Evolutionary conservation across 2,888 invertebrate genomes (phyloP), one percentile per base, ranked within the genome.

Genomic region (Hirtodrosophila histrioides): DNA sequence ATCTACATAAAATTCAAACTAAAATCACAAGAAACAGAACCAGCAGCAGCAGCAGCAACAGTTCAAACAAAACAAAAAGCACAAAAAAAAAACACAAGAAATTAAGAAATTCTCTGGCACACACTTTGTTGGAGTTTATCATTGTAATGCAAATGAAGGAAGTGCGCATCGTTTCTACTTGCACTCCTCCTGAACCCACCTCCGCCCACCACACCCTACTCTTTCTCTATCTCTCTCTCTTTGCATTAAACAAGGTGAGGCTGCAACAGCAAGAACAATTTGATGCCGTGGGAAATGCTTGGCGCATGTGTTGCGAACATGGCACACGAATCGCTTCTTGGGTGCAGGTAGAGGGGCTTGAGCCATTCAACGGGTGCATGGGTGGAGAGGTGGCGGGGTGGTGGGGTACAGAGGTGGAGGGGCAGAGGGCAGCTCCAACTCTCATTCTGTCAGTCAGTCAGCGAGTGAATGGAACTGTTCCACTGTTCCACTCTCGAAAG

Each of bases 101-200:
- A 84, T 76, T 81, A 78, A 86, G 63, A 81, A 84, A 71, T 81
- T 73, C 84, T 81, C 58, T 60, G 71, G 48, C 73, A 83, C 75
- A 82, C 84, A 82, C 86, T 84, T 75, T 78, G 67, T 75, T 78
- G 67, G 70, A 85, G 85, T 73, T 87, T 85, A 87, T 86, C 88
- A 87, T 88, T 87, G 88, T 88, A 80, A 87, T 87, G 87, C 87
- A 88, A 87, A 87, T 87, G 81, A 85, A 81, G 85, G 83, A 83
- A 83, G 82, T 83, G 86, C 82, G 85, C 75, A 66, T 69, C 77
- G 69, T 55, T 68, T 60, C 57, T 46, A 8, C 31, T 49, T 36
- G 35, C 76, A 70, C 75, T 72, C 61, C 48, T 40, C 35, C 48
- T 27, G 27, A 5, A 36, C 17, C 23, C 24, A 17, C 31, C 61